Evolutionary conservation across 2,113 vertebrate genomes (phyloP).

Genomic region (Pterocles burchelli): DNA sequence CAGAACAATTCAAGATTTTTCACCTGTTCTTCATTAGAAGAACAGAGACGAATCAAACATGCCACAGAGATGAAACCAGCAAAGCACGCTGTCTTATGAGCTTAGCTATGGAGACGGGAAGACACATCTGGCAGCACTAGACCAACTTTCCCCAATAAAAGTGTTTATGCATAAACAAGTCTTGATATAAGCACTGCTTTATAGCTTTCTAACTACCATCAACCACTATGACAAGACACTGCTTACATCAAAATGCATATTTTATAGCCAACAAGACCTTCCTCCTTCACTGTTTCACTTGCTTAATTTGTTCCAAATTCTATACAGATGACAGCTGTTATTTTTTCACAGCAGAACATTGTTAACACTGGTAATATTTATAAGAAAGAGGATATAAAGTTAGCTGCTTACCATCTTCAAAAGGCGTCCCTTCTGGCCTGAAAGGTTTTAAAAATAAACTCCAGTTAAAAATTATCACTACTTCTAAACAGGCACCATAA

Average conservation of each 20-base stretch:
- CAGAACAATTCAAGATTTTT: not conserved
- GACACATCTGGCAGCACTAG: not conserved
- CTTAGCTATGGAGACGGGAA: not conserved
- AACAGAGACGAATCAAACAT: not conserved
- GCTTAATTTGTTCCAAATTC: not conserved
- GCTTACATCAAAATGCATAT: not conserved
- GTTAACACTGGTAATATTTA: not conserved
- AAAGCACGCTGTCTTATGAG: not conserved
- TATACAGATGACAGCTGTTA: not conserved
- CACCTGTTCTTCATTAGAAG: slow-evolving; percentile 43
- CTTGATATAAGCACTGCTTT: not conserved
- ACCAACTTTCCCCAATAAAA: not conserved
- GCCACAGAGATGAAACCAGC: not conserved
- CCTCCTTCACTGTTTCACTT: not conserved
- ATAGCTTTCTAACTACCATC: not conserved
- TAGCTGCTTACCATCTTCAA: slow-evolving; percentile 93
- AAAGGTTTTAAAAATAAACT: slow-evolving; percentile 60
- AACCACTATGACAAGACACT: not conserved
- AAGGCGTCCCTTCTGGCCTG: slow-evolving; percentile 97
- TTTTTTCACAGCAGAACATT: not conserved
- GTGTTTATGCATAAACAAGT: not conserved
- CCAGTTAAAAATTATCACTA: slow-evolving; percentile 20
- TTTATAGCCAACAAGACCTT: not conserved
- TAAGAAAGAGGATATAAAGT: not conserved
- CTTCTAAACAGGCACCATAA: not conserved